Conservation (phyloP, 2,888 invertebrate genomes). For the Neuroscelio doddi region DNA sequence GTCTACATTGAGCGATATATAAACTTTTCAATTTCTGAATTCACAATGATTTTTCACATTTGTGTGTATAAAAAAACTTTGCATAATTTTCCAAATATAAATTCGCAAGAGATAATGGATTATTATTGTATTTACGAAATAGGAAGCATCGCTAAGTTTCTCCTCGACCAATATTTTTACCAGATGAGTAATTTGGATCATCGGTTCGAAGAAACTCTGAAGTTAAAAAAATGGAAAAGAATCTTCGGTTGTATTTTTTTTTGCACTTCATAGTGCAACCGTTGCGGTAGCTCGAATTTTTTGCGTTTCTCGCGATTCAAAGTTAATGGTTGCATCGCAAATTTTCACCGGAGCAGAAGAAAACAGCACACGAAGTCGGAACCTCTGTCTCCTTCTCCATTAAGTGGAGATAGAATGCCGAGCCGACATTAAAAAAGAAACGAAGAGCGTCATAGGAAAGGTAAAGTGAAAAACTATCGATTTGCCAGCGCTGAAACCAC, state of each 20-base stretch:
- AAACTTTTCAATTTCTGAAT: no score
- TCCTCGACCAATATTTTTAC: constrained; percentile 3
- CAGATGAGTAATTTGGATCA: background rate
- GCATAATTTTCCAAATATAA: no score
- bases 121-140: constrained; percentile 4
- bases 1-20: no score
- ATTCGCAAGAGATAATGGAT: constrained; percentile 6
- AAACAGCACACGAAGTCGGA: background rate
- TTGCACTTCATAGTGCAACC: background rate
- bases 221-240: no score
- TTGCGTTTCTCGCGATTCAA: no score
- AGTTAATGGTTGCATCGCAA: constrained; percentile 48
- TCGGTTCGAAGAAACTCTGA: background rate
- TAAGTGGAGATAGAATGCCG: constrained; percentile 4
- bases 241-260: constrained; percentile 1
- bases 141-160: constrained; percentile 7
- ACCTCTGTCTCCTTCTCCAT: background rate
- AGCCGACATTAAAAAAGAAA: constrained; percentile 31
- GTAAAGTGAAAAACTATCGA: constrained; percentile 41
- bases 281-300: background rate
- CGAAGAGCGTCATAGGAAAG: constrained; percentile 16
- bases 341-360: constrained; percentile 38
- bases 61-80: no score
- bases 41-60: no score
- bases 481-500: constrained; percentile 37